Percentiles rank a stretch among this genome's conserved stretches.
Conservation (phyloP, 2,888 invertebrate genomes). For the Leptinotarsa rubiginosa region DNA sequence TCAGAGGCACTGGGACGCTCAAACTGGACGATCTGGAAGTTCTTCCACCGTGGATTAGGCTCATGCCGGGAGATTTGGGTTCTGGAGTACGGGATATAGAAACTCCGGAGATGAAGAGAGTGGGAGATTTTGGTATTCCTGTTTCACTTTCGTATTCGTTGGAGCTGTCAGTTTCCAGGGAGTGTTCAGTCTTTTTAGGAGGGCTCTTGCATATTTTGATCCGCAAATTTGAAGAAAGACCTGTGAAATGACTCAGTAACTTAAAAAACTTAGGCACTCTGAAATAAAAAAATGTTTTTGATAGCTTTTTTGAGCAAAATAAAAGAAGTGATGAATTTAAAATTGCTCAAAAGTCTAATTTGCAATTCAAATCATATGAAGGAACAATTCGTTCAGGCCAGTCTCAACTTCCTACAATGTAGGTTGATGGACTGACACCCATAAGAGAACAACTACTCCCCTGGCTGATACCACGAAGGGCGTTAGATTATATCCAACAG, state of each 20-base stretch:
- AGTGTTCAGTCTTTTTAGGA: slow-evolving; percentile 55
- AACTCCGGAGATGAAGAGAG: slow-evolving; percentile 71
- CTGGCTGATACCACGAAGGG: no score
- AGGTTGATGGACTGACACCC: no score
- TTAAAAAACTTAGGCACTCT: no score
- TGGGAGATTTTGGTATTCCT: slow-evolving; percentile 70
- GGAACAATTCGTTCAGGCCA: no score
- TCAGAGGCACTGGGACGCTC: slow-evolving; percentile 66
- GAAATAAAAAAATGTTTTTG: no score
- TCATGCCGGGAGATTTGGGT: slow-evolving; percentile 66
- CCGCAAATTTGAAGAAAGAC: slow-evolving; percentile 59
- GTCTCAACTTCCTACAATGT: no score
- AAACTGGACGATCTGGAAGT: slow-evolving; percentile 56
- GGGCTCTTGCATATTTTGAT: slow-evolving; percentile 65
- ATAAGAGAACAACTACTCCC: no score
- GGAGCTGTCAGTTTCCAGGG: slow-evolving; percentile 68
- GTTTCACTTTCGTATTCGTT: slow-evolving; percentile 72
- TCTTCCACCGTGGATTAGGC: slow-evolving; percentile 63
- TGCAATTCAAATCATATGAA: no score
- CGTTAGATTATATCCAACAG: no score
- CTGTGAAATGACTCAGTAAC: slow-evolving; percentile 39
- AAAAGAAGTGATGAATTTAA: no score
- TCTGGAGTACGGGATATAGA: slow-evolving; percentile 71
- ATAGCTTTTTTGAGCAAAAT: no score
- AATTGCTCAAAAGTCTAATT: no score